A percentile compares a stretch with the other conserved stretches of the same genome.
Evolutionary conservation across 2,888 invertebrate genomes (phyloP).

Genomic region (Alviniconcha strummeri): DNA sequence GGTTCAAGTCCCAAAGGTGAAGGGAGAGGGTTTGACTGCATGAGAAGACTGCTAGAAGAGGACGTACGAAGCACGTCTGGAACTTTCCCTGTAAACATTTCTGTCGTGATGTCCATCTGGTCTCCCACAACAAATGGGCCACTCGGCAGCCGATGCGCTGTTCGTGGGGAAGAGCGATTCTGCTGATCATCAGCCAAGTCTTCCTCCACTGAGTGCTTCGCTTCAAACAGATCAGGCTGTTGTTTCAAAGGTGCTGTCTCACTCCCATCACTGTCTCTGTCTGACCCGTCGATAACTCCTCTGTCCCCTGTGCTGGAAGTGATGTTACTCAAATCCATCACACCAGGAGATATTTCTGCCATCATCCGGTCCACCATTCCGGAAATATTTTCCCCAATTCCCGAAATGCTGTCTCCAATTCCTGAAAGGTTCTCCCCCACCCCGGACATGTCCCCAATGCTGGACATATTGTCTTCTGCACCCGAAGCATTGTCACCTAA

Average conservation of each 20-base stretch:
- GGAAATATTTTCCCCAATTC: background rate
- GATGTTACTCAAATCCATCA: background rate
- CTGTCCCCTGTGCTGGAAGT: background rate
- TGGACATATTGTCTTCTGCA: background rate
- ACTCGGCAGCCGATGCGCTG: slow-evolving; percentile 15
- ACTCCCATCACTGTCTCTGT: background rate
- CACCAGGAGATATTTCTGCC: background rate
- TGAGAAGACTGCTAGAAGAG: background rate
- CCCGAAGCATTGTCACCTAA: too few relatives aligned
- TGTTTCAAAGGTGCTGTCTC: background rate
- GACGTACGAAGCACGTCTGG: background rate
- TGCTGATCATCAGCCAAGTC: background rate
- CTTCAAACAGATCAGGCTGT: background rate
- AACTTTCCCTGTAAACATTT: slow-evolving; percentile 3
- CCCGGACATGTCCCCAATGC: background rate
- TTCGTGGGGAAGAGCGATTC: background rate
- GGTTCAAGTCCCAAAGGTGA: slow-evolving; percentile 5
- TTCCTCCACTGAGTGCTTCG: background rate
- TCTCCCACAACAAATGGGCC: slow-evolving; percentile 31
- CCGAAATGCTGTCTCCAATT: slow-evolving; percentile 13
- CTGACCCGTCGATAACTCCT: slow-evolving; percentile 1
- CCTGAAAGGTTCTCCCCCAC: slow-evolving; percentile 2
- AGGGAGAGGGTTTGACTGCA: background rate
- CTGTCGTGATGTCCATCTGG: slow-evolving; percentile 27
- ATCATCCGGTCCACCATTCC: slow-evolving; percentile 5